Evolutionary conservation across 2,888 invertebrate genomes (phyloP).

Genomic region (Chouioia cunea): DNA sequence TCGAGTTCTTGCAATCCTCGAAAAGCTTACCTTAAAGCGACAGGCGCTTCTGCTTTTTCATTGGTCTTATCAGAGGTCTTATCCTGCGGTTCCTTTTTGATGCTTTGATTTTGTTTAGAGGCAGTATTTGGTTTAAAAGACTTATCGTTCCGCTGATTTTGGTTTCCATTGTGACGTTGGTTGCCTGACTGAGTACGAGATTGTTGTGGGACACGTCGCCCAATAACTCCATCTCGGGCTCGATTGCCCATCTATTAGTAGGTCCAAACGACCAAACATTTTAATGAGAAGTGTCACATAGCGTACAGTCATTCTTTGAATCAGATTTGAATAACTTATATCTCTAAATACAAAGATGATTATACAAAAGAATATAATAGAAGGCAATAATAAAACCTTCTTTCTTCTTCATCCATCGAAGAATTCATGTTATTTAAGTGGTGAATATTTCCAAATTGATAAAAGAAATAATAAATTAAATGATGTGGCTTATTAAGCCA

Average conservation of each 20-base stretch:
- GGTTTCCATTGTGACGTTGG: conserved; percentile 68
- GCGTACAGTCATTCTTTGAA: conserved; percentile 54
- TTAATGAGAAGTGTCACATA: conserved; percentile 62
- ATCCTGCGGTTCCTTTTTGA: conserved; percentile 68
- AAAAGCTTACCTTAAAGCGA: conserved; percentile 67
- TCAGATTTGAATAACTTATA: conserved; percentile 51
- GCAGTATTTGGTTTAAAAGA: conserved; percentile 68
- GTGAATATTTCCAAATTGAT: conserved; percentile 38
- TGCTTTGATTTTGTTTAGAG: conserved; percentile 68
- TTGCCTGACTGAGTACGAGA: conserved; percentile 67
- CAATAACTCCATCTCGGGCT: conserved; percentile 67
- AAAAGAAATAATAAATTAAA: conserved; percentile 44
- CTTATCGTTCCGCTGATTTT: conserved; percentile 69
- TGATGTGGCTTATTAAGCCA: conserved; percentile 30
- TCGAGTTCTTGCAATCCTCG: conserved; percentile 58
- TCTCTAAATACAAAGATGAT: conserved; percentile 33
- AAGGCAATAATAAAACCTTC: conserved; percentile 36
- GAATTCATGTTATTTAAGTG: conserved; percentile 31
- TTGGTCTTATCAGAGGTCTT: conserved; percentile 65
- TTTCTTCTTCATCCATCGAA: conserved; percentile 17
- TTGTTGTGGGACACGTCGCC: conserved; percentile 68
- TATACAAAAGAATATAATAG: conserved; percentile 24
- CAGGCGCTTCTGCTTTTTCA: conserved; percentile 67
- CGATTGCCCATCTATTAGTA: conserved; percentile 68
- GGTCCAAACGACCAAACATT: conserved; percentile 66